Evolutionary conservation across 2,113 vertebrate genomes (phyloP).

Genomic region (Triplophysa siluroides): DNA sequence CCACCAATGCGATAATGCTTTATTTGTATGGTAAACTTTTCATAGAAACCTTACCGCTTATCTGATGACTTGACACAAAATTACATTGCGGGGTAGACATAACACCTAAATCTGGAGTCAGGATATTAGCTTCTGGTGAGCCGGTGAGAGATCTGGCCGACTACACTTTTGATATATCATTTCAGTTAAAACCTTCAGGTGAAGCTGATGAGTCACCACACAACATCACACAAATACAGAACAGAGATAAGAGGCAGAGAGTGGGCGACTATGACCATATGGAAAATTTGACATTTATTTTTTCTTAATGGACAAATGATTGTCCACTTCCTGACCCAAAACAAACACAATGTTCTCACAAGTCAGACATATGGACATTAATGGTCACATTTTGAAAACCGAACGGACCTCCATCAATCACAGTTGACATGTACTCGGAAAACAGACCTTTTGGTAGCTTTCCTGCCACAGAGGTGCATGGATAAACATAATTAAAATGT

Average conservation of each 20-base stretch:
- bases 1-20: slow-evolving; percentile 21
- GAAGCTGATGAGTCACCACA: slow-evolving; percentile 38
- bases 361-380: slow-evolving; percentile 15
- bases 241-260: slow-evolving; percentile 4
- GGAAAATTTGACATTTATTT: slow-evolving; percentile 32
- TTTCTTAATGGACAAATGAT: slow-evolving; percentile 30
- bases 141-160: slow-evolving; percentile 31
- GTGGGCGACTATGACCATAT: slow-evolving; percentile 22
- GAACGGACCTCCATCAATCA: slow-evolving; percentile 25
- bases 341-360: slow-evolving; percentile 30
- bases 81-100: slow-evolving; percentile 39
- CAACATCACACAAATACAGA: slow-evolving; percentile 42
- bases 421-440: neutral
- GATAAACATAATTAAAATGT: slow-evolving; percentile 22
- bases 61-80: slow-evolving; percentile 46
- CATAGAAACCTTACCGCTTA: slow-evolving; percentile 22
- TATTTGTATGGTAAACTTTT: slow-evolving; percentile 35
- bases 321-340: slow-evolving; percentile 26
- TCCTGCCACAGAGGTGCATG: neutral
- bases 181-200: slow-evolving; percentile 36
- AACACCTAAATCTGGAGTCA: slow-evolving; percentile 30
- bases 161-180: slow-evolving; percentile 37
- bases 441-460: neutral
- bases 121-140: slow-evolving; percentile 21
- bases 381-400: slow-evolving; percentile 37